Evolutionary conservation across 1,140 invertebrate species (phyloP), one percentile per base, ranked within the genome.

Genomic region (Drusus annulatus): DNA sequence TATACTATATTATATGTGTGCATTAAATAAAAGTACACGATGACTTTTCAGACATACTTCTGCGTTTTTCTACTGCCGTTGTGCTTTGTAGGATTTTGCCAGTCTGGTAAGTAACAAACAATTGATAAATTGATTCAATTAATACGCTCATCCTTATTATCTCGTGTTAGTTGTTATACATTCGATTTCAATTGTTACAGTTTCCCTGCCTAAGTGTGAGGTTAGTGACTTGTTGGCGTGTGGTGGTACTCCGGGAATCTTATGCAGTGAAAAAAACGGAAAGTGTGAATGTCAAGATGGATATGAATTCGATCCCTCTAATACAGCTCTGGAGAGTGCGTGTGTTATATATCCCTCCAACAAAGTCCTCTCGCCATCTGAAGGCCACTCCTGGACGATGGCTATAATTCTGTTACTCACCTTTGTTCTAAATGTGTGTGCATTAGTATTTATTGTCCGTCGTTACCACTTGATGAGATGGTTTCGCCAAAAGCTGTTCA

Each of bases 391-490:
- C n/a, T 51, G 45, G 52, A 71, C 68, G n/a, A 58, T 79, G 52
- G 68, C 58, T n/a, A 58, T 79, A 65, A 54, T 79, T 36, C 1
- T 86, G n/a, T 86, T 89, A 74, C 87, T 89, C 78, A 87, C 87
- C 21, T 82, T 89, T 80, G 86, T 86, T 19, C 84, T 90, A n/a
- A 82, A 89, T 15, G 79, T 84, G 10, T 85, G 85, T 51, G 88
- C 87, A n/a, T 84, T 89, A 58, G 85, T 87, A 54, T 82, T 90
- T 85, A 86, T 89, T 10, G 83, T 88, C 82, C 88, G 87, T 71
- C 88, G 87, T 80, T 90, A 90, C 84, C 87, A 88, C 85, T 85
- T 90, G 82, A 83, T 89, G 31, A 86, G 89, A 79, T 89, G 89
- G 85, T 79, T 86, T 25, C 84, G 86, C 8, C 88, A 89, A 78